A percentile compares a stretch with the other conserved stretches of the same genome.
Evolutionary conservation across 2,113 vertebrate species (phyloP).

Genomic region (Condylura cristata): DNA sequence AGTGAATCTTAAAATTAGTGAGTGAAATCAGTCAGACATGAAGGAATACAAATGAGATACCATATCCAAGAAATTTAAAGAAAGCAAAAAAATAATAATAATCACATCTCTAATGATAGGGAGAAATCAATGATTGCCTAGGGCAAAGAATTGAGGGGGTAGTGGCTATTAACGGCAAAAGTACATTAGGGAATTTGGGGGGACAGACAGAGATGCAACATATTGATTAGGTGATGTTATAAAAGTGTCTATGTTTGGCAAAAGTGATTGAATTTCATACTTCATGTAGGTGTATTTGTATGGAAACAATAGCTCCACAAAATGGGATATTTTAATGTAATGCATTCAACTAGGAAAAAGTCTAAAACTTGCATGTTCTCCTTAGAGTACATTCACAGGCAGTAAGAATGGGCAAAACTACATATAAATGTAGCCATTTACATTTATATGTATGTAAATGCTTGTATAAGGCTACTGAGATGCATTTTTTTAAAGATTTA

Average conservation of each 20-base stretch:
- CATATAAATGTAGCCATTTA: background rate
- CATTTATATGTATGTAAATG: no score
- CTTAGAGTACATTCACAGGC: background rate
- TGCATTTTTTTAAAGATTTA: background rate
- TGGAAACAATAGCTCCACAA: background rate
- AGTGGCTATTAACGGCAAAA: background rate
- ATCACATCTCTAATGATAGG: background rate
- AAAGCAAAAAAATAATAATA: background rate
- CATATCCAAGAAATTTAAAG: background rate
- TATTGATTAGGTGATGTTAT: background rate
- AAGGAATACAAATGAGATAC: background rate
- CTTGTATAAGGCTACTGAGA: background rate
- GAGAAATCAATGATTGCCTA: background rate
- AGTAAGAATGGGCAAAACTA: background rate
- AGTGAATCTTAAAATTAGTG: background rate
- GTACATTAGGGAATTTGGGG: background rate
- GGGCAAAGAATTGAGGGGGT: no score
- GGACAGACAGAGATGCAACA: background rate
- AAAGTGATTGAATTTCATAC: background rate
- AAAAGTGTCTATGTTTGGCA: background rate
- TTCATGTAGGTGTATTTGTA: background rate
- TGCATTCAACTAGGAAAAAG: background rate
- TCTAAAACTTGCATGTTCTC: background rate
- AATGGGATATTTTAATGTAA: background rate
- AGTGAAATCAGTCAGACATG: background rate